Percentiles rank a stretch among this genome's conserved stretches.
Evolutionary conservation across 2,113 vertebrate genomes (phyloP).

Genomic region (Equus przewalskii): DNA sequence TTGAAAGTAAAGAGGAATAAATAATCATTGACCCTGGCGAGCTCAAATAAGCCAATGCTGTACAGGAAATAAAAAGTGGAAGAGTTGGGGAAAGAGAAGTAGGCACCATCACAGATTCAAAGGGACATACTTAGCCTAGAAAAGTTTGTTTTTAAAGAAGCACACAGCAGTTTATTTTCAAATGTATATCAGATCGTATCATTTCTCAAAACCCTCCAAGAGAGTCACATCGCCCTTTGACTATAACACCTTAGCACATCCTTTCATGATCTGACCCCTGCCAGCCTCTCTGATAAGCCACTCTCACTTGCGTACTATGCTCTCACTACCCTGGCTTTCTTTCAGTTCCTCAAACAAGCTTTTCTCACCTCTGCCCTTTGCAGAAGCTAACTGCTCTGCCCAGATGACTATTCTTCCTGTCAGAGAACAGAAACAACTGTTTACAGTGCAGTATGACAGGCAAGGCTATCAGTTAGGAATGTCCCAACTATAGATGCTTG

Average conservation of each 20-base stretch:
- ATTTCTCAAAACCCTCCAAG: neutral
- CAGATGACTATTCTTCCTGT: neutral
- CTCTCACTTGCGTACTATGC: neutral
- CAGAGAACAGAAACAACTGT: slow-evolving; percentile 14
- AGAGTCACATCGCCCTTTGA: neutral
- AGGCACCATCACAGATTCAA: neutral
- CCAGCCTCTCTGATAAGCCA: fast-evolving
- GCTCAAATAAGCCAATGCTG: neutral
- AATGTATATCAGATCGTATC: neutral
- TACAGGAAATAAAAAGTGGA: neutral
- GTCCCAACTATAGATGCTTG: neutral
- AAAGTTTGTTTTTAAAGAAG: neutral
- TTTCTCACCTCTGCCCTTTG: neutral
- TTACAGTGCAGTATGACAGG: neutral
- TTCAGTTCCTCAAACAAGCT: neutral
- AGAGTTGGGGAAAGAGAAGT: fast-evolving
- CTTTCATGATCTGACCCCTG: neutral
- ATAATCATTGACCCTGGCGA: neutral
- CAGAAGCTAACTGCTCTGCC: neutral
- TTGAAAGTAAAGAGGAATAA: slow-evolving; percentile 32
- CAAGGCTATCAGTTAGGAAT: neutral
- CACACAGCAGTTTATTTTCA: neutral
- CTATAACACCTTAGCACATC: neutral
- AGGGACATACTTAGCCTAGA: neutral
- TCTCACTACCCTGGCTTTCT: neutral